A percentile compares a stretch with the other conserved stretches of the same genome.
These are phyloP conservation scores for Altica lythri DNA, from an alignment of 2,888 invertebrate genomes.

Conservation along the genomic window DNA sequence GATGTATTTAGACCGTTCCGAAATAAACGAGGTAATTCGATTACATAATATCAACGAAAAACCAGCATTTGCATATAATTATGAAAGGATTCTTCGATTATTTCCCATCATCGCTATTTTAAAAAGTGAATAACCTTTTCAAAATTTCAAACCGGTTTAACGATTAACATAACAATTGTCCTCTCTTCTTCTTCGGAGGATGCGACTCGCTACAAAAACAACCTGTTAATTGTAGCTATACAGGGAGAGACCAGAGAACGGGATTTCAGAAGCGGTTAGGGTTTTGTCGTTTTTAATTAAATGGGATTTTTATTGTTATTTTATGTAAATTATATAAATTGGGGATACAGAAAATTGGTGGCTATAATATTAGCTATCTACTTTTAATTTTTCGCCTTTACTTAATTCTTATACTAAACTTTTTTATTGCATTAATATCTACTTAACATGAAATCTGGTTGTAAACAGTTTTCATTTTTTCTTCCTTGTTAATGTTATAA, in stretches of 20 bases:
- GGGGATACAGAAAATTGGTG: no score
- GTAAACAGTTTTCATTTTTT: no score
- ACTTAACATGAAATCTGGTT: no score
- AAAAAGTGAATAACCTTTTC: constrained; percentile 57
- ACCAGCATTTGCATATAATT: constrained; percentile 48
- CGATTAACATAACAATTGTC: constrained; percentile 59
- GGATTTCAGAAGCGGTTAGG: constrained; percentile 9
- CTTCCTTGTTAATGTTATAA: no score
- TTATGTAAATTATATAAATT: constrained; percentile 12
- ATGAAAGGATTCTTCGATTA: constrained; percentile 38
- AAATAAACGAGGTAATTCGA: constrained; percentile 49
- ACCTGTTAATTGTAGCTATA: constrained; percentile 55
- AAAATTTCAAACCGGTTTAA: constrained; percentile 56
- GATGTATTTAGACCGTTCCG: constrained; percentile 42
- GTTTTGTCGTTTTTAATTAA: constrained; percentile 10
- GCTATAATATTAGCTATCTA: no score
- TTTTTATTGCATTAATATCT: no score
- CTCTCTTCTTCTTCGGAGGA: constrained; percentile 46
- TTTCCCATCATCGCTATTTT: constrained; percentile 51
- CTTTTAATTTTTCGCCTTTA: no score
- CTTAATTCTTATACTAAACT: no score
- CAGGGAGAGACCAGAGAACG: constrained; percentile 29
- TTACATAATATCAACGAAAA: constrained; percentile 49
- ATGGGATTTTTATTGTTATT: constrained; percentile 7
- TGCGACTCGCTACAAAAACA: constrained; percentile 50